Evolutionary conservation across 2,797 vertebrate species (phyloP).

Genomic region (Vultur gryphus): DNA sequence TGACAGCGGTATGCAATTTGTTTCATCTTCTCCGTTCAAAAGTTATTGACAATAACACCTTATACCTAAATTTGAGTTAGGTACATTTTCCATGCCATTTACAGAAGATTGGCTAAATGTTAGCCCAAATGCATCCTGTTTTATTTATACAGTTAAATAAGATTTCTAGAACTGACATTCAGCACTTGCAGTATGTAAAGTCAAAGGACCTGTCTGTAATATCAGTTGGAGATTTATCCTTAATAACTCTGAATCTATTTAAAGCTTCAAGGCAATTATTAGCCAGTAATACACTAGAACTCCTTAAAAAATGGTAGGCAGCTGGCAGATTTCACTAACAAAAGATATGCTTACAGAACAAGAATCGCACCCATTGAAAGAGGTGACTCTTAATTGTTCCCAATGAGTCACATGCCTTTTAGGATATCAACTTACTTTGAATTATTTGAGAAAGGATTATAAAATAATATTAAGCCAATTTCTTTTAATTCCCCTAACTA

Average conservation of each 20-base stretch:
- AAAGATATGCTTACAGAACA: background rate
- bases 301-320: background rate
- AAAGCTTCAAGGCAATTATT: background rate
- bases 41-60: background rate
- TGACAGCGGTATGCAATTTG: background rate
- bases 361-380: background rate
- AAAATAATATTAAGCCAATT: background rate
- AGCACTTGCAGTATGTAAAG: background rate
- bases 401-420: background rate
- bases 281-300: background rate
- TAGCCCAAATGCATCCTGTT: background rate
- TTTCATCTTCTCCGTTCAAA: background rate
- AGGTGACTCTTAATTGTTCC: background rate
- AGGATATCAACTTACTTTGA: background rate
- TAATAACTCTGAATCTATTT: background rate
- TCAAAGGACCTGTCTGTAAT: background rate
- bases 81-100: background rate
- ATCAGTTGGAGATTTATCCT: background rate
- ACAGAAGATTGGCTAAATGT: background rate
- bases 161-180: background rate
- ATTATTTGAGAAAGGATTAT: background rate
- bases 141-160: background rate
- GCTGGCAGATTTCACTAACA: background rate
- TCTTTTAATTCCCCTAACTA: background rate
- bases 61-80: background rate